Conservation (phyloP, 1,140 invertebrate species). For the Hyles vespertilio region DNA sequence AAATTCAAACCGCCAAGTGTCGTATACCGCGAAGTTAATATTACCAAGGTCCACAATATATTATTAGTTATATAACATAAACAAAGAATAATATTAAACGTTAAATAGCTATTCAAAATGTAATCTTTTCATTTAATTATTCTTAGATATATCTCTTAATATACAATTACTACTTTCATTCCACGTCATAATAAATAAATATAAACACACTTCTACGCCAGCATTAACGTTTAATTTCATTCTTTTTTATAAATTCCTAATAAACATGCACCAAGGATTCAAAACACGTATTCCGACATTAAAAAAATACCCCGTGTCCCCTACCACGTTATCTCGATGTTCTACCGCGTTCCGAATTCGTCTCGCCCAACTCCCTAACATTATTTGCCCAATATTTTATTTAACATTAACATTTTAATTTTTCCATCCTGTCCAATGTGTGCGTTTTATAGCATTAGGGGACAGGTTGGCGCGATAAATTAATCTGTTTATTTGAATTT, state of each 20-base stretch:
- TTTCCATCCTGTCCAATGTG: conserved; percentile 8
- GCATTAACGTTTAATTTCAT: no score
- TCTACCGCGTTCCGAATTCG: conserved; percentile 20
- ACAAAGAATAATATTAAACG: no score
- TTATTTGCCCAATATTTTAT: conserved; percentile 28
- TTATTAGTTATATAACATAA: no score
- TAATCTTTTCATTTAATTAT: no score
- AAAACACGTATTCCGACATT: neutral
- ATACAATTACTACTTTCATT: no score
- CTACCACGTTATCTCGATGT: conserved; percentile 11
- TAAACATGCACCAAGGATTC: neutral
- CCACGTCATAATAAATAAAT: no score
- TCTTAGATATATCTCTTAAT: no score
- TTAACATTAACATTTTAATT: conserved; percentile 27
- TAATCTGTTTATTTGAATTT: conserved; percentile 21
- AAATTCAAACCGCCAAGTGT: no score
- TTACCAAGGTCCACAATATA: no score
- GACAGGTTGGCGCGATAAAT: conserved; percentile 21
- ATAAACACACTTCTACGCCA: no score
- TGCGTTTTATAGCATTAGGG: conserved; percentile 18
- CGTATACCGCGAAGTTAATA: no score
- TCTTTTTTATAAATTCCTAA: neutral
- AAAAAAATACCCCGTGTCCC: conserved; percentile 1
- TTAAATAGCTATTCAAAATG: no score
- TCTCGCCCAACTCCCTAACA: conserved; percentile 11